Evolutionary conservation across 2,797 vertebrate species (phyloP).

Genomic region (Furcifer pardalis): DNA sequence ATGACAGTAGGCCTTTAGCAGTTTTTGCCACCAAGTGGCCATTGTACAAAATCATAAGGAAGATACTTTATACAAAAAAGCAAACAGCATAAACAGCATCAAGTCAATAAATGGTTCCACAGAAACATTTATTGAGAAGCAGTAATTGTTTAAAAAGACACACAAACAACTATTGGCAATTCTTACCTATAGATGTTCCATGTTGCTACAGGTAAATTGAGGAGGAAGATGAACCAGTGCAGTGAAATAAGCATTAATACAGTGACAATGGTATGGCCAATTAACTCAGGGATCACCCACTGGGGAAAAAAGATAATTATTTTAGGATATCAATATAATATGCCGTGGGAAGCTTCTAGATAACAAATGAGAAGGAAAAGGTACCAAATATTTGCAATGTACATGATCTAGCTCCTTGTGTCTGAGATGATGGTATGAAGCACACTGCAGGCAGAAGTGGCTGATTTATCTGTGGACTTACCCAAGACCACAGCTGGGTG

Average conservation of each 20-base stretch:
- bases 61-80: background rate
- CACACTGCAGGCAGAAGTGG: no score
- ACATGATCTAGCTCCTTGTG: background rate
- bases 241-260: conserved; percentile 92
- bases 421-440: background rate
- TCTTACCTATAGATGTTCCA: conserved; percentile 95
- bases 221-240: conserved; percentile 98
- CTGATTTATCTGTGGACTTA: no score
- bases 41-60: background rate
- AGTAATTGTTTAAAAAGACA: background rate
- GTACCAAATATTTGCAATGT: background rate
- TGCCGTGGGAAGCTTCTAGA: background rate
- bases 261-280: conserved; percentile 88
- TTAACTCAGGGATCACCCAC: conserved; percentile 95
- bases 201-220: conserved; percentile 92
- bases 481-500: no score
- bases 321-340: background rate
- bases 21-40: background rate
- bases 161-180: background rate
- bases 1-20: background rate
- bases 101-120: background rate
- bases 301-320: conserved; percentile 55
- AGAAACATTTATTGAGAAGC: background rate
- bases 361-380: background rate
- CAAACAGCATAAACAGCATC: background rate